Conservation (phyloP, 2,888 invertebrate species). For the Plagodis pulveraria region DNA sequence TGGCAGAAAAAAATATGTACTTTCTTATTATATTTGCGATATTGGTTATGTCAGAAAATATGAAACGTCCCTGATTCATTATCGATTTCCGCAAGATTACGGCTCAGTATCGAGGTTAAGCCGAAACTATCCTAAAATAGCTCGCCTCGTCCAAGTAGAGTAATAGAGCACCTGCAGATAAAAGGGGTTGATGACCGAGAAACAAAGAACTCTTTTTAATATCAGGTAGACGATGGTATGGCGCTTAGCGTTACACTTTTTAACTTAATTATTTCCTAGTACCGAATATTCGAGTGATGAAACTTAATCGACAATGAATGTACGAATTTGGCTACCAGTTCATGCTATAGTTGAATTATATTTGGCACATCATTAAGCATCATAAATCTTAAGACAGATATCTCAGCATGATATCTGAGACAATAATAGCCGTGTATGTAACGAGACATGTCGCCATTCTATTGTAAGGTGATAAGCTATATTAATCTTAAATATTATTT, state of each 20-base stretch:
- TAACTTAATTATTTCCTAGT: conserved; percentile 30
- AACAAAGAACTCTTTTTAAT: conserved; percentile 60
- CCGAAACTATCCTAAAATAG: conserved; percentile 40
- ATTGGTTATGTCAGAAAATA: conserved; percentile 9
- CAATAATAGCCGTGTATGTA: conserved; percentile 22
- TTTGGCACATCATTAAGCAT: conserved; percentile 25
- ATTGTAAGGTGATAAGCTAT: conserved; percentile 43
- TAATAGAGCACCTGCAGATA: conserved; percentile 65
- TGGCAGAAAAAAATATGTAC: no score
- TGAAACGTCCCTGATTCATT: conserved; percentile 29
- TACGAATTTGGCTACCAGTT: conserved; percentile 16
- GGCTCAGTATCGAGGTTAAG: conserved; percentile 35
- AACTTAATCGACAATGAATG: conserved; percentile 27
- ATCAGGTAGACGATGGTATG: conserved; percentile 52
- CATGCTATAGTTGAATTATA: conserved; percentile 11
- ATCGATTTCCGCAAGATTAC: conserved; percentile 37
- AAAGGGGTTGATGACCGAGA: conserved; percentile 61
- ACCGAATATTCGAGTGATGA: conserved; percentile 5
- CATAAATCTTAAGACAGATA: conserved; percentile 20
- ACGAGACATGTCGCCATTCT: conserved; percentile 30
- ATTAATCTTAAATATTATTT: conserved; percentile 53
- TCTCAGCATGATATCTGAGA: conserved; percentile 23
- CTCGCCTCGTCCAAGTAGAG: conserved; percentile 49
- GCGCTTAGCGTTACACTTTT: conserved; percentile 36
- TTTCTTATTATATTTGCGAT: conserved; percentile 13